phyloP scores from a whole-genome alignment of 2,888 invertebrate genomes.

The Formica aserva region DNA sequence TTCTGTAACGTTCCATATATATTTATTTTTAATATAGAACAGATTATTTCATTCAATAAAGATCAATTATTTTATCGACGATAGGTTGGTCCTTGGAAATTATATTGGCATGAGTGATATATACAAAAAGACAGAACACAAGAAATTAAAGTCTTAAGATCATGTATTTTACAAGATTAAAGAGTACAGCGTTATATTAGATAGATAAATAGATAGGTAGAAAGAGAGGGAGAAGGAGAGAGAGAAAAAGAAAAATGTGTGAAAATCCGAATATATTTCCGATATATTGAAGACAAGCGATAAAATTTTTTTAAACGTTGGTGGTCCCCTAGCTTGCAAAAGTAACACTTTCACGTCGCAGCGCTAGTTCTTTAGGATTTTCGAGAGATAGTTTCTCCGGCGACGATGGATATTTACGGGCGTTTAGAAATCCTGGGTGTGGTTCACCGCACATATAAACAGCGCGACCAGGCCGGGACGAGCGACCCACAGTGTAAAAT shows the following conservation, averaged over 20 bases:
- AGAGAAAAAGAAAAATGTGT: conserved; percentile 52
- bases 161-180: conserved; percentile 62
- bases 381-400: conserved; percentile 73
- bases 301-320: conserved; percentile 72
- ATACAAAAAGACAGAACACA: neutral
- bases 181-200: conserved; percentile 57
- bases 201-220: neutral
- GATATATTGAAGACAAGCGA: conserved; percentile 65
- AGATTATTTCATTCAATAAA: neutral
- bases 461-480: conserved; percentile 48
- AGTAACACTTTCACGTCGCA: conserved; percentile 73
- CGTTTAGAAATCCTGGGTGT: conserved; percentile 80
- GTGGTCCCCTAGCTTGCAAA: conserved; percentile 70
- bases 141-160: conserved; percentile 57
- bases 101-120: neutral
- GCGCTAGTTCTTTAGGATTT: conserved; percentile 67
- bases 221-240: conserved; percentile 27
- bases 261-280: conserved; percentile 53
- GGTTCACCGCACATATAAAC: conserved; percentile 77
- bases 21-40: neutral
- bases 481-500: conserved; percentile 70
- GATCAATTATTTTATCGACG: neutral
- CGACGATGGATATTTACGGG: conserved; percentile 78
- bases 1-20: neutral
- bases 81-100: neutral